Conservation (phyloP, 2,797 vertebrate species). For the Enteromius unitaeniatus region DNA sequence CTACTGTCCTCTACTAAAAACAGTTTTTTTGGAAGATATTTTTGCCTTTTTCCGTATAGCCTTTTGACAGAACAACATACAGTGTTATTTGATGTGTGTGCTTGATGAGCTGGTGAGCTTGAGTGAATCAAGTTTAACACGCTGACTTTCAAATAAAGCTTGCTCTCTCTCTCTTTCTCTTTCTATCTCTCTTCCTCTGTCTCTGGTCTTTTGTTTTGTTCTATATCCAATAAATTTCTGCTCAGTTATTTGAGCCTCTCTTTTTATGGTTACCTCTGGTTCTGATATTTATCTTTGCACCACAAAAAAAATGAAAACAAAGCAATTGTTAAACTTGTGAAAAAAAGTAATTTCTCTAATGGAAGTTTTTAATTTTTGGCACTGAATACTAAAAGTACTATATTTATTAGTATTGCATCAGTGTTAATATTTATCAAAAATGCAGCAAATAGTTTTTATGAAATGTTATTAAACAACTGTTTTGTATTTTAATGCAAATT, state of each 20-base stretch:
- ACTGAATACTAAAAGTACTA: not conserved
- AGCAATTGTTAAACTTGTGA: not conserved
- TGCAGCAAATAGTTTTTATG: not conserved
- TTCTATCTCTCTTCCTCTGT: not conserved
- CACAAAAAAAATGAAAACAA: not conserved
- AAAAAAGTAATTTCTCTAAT: not conserved
- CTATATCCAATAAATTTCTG: conserved; percentile 39
- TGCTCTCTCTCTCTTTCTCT: not conserved
- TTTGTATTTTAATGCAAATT: not conserved
- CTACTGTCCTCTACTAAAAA: conserved; percentile 14
- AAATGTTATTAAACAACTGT: not conserved
- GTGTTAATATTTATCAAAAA: not conserved
- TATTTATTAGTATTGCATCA: not conserved
- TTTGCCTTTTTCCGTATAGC: conserved; percentile 28
- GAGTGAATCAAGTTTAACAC: conserved; percentile 7
- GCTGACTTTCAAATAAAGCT: conserved; percentile 17
- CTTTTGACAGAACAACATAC: conserved; percentile 19
- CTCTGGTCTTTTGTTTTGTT: not conserved
- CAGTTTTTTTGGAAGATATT: conserved; percentile 16
- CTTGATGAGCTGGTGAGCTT: conserved; percentile 4
- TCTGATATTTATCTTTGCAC: not conserved
- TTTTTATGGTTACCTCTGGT: not conserved
- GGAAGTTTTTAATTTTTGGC: not conserved
- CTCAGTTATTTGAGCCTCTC: not conserved
- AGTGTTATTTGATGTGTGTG: conserved; percentile 23